phyloP scores from a whole-genome alignment of 1,140 invertebrate genomes.

The Diorhabda carinulata region DNA sequence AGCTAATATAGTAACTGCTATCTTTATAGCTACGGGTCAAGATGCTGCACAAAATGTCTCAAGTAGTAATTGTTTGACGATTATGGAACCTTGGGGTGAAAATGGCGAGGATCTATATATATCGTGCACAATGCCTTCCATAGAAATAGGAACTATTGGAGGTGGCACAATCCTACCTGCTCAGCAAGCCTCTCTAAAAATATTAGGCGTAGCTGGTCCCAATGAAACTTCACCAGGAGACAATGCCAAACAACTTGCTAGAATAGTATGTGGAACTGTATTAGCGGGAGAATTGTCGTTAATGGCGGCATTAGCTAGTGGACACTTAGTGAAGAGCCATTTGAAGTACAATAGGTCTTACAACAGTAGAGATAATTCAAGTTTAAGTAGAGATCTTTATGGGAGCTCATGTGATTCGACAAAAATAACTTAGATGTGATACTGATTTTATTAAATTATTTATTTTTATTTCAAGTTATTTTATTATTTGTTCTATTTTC shows the following conservation, averaged over 20 bases:
- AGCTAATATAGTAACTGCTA: slow-evolving; percentile 96
- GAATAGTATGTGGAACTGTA: slow-evolving; percentile 90
- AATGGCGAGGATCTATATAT: slow-evolving; percentile 83
- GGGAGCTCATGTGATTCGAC: neutral
- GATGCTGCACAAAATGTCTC: slow-evolving; percentile 96
- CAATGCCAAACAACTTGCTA: slow-evolving; percentile 83
- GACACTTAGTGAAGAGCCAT: slow-evolving; percentile 93
- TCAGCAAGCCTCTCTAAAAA: slow-evolving; percentile 85
- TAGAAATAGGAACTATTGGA: slow-evolving; percentile 97
- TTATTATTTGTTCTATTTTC: too few species aligned
- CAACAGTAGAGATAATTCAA: slow-evolving; percentile 23
- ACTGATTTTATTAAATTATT: neutral
- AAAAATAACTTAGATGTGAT: neutral
- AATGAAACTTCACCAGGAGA: slow-evolving; percentile 65
- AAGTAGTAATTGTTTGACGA: slow-evolving; percentile 93
- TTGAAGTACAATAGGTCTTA: slow-evolving; percentile 75
- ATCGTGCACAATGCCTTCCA: slow-evolving; percentile 94
- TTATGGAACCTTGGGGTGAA: slow-evolving; percentile 81
- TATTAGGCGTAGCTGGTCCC: slow-evolving; percentile 84
- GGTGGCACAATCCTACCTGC: slow-evolving; percentile 93
- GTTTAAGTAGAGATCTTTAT: slow-evolving; percentile 9
- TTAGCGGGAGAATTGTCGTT: slow-evolving; percentile 95
- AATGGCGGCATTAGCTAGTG: slow-evolving; percentile 91
- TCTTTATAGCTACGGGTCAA: slow-evolving; percentile 96
- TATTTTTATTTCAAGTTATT: neutral